Evolutionary conservation across 2,113 vertebrate species (phyloP).

Genomic region (Pseudorasbora parva): DNA sequence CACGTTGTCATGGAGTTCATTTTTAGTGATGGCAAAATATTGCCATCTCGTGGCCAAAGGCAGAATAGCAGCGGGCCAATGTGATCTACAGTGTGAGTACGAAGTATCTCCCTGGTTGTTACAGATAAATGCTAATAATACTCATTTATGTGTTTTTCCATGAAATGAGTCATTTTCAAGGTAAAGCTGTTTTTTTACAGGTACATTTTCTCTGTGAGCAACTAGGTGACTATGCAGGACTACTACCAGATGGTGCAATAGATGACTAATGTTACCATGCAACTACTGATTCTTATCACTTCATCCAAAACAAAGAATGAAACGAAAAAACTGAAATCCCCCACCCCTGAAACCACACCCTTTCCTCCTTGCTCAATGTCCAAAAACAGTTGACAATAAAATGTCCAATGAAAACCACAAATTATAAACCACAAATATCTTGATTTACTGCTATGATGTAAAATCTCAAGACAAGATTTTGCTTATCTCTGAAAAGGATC

Average conservation of each 20-base stretch:
- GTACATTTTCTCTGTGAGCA: neutral
- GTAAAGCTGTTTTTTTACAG: neutral
- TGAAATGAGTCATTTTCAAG: neutral
- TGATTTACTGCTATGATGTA: too few species aligned
- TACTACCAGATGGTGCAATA: neutral
- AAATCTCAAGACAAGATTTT: too few species aligned
- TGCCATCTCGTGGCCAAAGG: constrained; percentile 35
- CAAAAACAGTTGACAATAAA: neutral
- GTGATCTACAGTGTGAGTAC: neutral
- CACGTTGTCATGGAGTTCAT: neutral
- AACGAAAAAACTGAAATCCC: neutral
- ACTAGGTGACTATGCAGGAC: neutral
- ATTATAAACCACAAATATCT: too few species aligned
- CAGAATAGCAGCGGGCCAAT: neutral
- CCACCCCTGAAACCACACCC: neutral
- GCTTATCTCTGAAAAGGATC: too few species aligned
- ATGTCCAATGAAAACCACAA: neutral
- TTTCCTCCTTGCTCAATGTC: neutral
- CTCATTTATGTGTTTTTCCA: too few species aligned
- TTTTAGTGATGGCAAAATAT: constrained; percentile 16
- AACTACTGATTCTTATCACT: neutral
- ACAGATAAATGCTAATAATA: neutral
- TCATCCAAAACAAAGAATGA: neutral
- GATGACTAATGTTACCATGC: constrained; percentile 1
- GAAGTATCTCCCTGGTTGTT: neutral